Base-by-base conservation (phyloP, 1,140 invertebrate genomes). In the Drosophila mayri region DNA sequence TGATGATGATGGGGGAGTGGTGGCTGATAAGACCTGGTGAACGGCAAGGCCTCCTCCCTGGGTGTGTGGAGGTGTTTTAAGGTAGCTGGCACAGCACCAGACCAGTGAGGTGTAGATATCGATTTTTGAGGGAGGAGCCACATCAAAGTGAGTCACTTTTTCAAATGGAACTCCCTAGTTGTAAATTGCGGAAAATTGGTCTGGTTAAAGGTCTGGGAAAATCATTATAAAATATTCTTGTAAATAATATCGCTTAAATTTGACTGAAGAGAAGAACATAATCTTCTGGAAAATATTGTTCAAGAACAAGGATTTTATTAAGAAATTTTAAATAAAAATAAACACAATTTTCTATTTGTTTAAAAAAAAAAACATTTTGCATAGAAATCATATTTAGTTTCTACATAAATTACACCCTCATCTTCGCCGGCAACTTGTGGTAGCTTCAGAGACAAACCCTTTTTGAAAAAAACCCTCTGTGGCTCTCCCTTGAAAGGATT, bases 121-220 rank as follows among this genome's bases (percentile, higher is more conserved):
- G 44, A 50, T 50, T 55, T 43, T 55, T 18, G 47, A 32, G 76
- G 76, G 73, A 63, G 75, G 81, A 84, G 78, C 62, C 55, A 50
- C 25, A 25, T 1, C 14, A 11, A 20, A 11, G 25, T 67, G 62
- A 70, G 62, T 67, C 66, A 70, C 14, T 12, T 12, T 14, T 30
- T 44, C 11, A 18, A 30, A 32, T 25, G 62, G 28, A 58, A 32
- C 35, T 55, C 20, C 35, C 14, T 25, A 16, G 2, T 2, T 22
- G 18, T 22, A 22, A 6, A 0, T 22, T 6, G 14, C 10, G 47
- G 6, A 8, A 32, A 18, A 2, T 16, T 30, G 7, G 1, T 0
- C 0, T 14, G 12, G 54, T 37, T 37, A 0, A 57, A n/a, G 22
- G 11, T 16, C 14, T 38, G 14, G 52, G 4, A 37, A 54, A 54